Evolutionary conservation across 2,797 vertebrate species (phyloP), one percentile per base, ranked within the genome.

Genomic region (Liparis tanakae): DNA sequence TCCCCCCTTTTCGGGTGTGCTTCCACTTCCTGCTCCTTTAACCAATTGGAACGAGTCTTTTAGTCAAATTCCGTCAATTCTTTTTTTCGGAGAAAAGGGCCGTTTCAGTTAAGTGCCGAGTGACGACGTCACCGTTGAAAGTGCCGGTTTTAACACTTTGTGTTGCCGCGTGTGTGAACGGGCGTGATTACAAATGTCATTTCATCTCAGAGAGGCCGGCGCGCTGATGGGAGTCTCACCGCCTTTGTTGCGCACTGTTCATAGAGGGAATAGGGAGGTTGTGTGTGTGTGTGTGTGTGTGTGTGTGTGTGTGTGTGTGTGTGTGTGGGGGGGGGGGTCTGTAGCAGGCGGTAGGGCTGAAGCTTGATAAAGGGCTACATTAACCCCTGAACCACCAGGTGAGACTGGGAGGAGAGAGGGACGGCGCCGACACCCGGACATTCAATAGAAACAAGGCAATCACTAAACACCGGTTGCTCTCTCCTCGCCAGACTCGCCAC

Each of bases 1-100:
- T 81, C 87, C 83, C 89, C 85, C 85, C 89, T 88, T 82, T 88
- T 82, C 80, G 66, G 80, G 66, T 91, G 88, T 93, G 90, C 89
- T 91, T 92, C 85, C 76, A 72, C 82, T 80, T 87, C 79, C 86
- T 80, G 76, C 78, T 89, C 83, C 81, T 74, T 79, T 33, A 79
- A 84, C 72, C 78, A 76, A 78, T 78, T 67, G 10, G 48, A 67
- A 70, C 81, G 60, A 15, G 51, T 53, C 53, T 17, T 55, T 33
- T 25, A 51, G 14, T 81, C 76, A 69, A 62, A 78, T 70, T 68
- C 46, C 17, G 48, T 67, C 83, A 72, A 7, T 63, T 71, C n/a
- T 53, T 30, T 30, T 30, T 30, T 30, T 4, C 25, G 25, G 25
- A 57, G 74, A 7, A 48, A 18, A 78, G 18, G 69, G 74, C 57